Percentiles rank a stretch among this genome's conserved stretches.
Evolutionary conservation across 2,797 vertebrate genomes (phyloP).

Genomic region (Petrocephalus sullivani): DNA sequence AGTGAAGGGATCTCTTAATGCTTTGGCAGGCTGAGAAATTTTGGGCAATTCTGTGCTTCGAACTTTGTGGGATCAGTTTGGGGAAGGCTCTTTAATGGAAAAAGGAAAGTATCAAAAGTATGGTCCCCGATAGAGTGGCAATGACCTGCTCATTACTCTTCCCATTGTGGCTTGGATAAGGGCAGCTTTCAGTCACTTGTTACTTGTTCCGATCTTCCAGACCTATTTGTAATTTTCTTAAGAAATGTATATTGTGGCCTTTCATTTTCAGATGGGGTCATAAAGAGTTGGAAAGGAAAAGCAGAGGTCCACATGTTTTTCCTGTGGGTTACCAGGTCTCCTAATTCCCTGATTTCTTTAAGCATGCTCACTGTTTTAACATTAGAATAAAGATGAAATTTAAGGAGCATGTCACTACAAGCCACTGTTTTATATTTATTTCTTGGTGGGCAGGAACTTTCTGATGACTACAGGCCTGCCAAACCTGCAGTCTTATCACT

Average conservation of each 20-base stretch:
- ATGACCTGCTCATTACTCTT: no score
- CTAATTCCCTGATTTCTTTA: neutral
- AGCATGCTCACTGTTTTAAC: neutral
- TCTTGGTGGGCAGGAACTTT: neutral
- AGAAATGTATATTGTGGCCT: neutral
- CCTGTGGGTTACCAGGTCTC: neutral
- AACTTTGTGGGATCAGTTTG: no score
- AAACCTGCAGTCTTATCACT: neutral
- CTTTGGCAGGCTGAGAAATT: no score
- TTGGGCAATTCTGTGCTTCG: no score
- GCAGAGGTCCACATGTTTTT: neutral
- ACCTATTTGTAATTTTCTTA: no score
- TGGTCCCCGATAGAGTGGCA: no score
- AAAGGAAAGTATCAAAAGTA: no score
- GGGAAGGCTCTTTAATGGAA: no score
- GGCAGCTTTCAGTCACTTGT: no score
- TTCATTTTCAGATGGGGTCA: neutral
- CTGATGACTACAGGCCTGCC: neutral
- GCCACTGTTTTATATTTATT: neutral
- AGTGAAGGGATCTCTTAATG: no score
- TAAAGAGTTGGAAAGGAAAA: neutral
- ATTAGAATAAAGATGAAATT: neutral
- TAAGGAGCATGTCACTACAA: neutral
- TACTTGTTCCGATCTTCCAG: no score
- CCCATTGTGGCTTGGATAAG: no score